Evolutionary conservation across 2,888 invertebrate genomes (phyloP).

Genomic region (Meteorus colon): DNA sequence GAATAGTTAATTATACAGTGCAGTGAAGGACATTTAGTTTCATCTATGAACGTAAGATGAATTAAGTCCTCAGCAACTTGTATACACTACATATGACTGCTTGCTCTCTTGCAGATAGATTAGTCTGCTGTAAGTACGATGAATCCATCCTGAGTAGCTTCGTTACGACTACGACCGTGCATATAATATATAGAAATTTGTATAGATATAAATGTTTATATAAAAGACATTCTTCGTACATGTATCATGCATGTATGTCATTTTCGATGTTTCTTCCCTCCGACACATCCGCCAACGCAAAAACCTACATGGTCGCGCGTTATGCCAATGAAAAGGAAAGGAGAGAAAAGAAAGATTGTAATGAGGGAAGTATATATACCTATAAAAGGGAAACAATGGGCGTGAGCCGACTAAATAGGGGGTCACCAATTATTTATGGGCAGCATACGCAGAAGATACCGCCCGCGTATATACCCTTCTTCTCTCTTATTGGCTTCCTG

Average conservation of each 20-base stretch:
- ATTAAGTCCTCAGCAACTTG: neutral
- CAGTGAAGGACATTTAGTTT: neutral
- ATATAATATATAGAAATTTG: neutral
- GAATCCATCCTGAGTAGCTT: neutral
- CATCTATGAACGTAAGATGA: conserved; percentile 9
- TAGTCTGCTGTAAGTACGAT: conserved; percentile 24
- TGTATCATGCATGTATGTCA: conserved; percentile 12
- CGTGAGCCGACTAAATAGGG: conserved; percentile 53
- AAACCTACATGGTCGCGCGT: conserved; percentile 8
- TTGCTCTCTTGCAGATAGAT: conserved; percentile 15
- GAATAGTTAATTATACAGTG: neutral
- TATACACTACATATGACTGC: neutral
- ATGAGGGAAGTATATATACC: conserved; percentile 9
- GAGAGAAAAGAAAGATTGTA: conserved; percentile 42
- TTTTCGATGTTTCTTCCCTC: conserved; percentile 9
- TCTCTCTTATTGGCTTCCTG: conserved; percentile 28
- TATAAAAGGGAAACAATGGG: conserved; percentile 50
- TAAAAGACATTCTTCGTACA: neutral
- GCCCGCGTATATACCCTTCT: conserved; percentile 35
- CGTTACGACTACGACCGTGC: neutral
- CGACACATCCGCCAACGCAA: conserved; percentile 19
- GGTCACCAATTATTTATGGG: conserved; percentile 50
- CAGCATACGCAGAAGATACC: conserved; percentile 46
- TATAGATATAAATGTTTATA: neutral
- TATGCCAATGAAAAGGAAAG: conserved; percentile 4